Evolutionary conservation across 2,888 invertebrate genomes (phyloP).

Genomic region (Caprella mutica): DNA sequence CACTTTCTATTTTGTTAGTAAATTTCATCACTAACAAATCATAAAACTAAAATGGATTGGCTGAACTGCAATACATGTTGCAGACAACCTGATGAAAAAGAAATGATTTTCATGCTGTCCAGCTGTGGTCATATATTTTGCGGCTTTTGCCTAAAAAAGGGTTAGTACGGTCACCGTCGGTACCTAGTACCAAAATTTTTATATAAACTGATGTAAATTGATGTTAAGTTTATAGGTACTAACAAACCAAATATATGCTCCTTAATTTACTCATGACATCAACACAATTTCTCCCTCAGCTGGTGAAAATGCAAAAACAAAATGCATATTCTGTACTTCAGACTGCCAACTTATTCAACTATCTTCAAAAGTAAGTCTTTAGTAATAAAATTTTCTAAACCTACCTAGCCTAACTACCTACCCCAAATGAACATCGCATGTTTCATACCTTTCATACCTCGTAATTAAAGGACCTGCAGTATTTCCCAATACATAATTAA

Average conservation of each 20-base stretch:
- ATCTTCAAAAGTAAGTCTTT: slow-evolving; percentile 23
- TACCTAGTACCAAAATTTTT: background rate
- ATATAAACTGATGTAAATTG: background rate
- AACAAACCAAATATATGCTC: background rate
- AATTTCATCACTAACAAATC: too few species aligned
- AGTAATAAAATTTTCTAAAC: background rate
- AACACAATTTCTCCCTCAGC: background rate
- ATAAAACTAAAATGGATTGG: slow-evolving; percentile 33
- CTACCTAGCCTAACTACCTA: too few species aligned
- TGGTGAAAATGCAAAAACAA: slow-evolving; percentile 13
- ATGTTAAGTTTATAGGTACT: background rate
- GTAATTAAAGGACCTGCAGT: too few species aligned
- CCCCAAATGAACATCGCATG: too few species aligned
- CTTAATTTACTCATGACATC: background rate
- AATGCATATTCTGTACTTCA: slow-evolving; percentile 21
- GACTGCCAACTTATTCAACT: slow-evolving; percentile 29
- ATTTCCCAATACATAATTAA: too few species aligned
- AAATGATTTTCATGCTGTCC: slow-evolving; percentile 20
- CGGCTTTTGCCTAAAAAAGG: slow-evolving; percentile 22
- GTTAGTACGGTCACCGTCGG: slow-evolving; percentile 3
- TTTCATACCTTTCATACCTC: too few species aligned
- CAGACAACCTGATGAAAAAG: slow-evolving; percentile 30
- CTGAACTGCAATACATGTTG: slow-evolving; percentile 31
- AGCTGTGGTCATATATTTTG: slow-evolving; percentile 33
- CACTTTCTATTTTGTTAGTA: too few species aligned